These are phyloP conservation scores for Thereva unica DNA, from an alignment of 2,888 invertebrate species.

Conservation along the genomic window DNA sequence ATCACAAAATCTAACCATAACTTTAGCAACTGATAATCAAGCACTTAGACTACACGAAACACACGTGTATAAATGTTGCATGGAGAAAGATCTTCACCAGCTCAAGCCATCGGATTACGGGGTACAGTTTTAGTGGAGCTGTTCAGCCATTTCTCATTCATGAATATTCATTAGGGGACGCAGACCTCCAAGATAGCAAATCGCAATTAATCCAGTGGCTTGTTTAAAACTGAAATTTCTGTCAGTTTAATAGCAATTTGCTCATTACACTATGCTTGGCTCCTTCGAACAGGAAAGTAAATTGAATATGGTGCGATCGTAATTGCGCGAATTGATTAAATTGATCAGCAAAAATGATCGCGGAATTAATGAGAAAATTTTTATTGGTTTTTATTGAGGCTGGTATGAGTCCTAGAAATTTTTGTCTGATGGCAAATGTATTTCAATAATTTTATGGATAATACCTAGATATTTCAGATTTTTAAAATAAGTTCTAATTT, in stretches of 20 bases:
- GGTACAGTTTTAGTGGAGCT: constrained; percentile 1
- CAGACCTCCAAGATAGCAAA: constrained; percentile 31
- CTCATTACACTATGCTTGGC: constrained; percentile 7
- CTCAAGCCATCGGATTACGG: not conserved
- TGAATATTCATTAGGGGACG: constrained; percentile 30
- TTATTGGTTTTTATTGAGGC: too few relatives aligned
- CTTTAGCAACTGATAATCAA: constrained; percentile 14
- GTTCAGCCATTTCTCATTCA: constrained; percentile 18
- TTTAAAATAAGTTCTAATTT: too few relatives aligned
- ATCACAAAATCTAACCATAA: constrained; percentile 26
- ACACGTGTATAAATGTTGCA: constrained; percentile 12
- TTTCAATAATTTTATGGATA: too few relatives aligned
- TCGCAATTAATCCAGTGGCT: constrained; percentile 28
- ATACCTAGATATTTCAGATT: too few relatives aligned
- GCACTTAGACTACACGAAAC: constrained; percentile 1
- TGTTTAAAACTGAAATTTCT: constrained; percentile 21
- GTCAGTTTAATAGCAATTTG: constrained; percentile 28
- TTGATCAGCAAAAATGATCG: too few relatives aligned
- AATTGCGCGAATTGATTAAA: too few relatives aligned
- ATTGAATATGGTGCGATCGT: too few relatives aligned
- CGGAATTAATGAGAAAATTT: too few relatives aligned
- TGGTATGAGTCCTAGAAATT: too few relatives aligned
- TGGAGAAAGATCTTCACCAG: not conserved
- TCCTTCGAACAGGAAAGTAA: too few relatives aligned
- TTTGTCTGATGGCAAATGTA: too few relatives aligned